Percentiles rank a stretch among this genome's conserved stretches.
These are phyloP conservation scores for Brachionus asplanchnoidis DNA, from an alignment of 1,140 invertebrate genomes.

Conservation along the genomic window DNA sequence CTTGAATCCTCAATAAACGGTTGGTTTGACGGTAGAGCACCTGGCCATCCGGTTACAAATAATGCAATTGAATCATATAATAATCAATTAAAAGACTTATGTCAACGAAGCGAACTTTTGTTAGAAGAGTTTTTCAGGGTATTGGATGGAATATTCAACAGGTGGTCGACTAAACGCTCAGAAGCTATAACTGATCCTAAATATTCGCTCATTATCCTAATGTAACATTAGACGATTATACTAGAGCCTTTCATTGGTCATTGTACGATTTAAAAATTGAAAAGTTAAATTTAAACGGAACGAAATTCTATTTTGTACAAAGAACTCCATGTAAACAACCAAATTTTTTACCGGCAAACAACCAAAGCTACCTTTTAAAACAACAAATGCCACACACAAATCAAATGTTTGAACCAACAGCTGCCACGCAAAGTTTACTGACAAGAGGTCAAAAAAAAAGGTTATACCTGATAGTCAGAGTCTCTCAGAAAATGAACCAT, in stretches of 20 bases:
- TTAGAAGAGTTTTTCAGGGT: no score
- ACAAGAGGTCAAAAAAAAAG: background rate
- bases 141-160: no score
- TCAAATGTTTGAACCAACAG: background rate
- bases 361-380: background rate
- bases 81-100: no score
- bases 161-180: no score
- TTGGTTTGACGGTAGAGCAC: conserved; percentile 1
- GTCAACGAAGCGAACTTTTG: no score
- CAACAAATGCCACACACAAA: background rate
- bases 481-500: background rate
- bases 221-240: no score
- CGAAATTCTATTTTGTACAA: background rate
- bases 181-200: no score
- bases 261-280: no score
- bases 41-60: background rate
- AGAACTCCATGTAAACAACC: background rate
- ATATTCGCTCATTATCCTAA: no score
- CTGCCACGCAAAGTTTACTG: background rate
- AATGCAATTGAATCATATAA: no score
- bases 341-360: background rate
- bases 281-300: no score
- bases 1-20: background rate
- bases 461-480: background rate
- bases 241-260: no score